Evolutionary conservation across 1,140 invertebrate species (phyloP).

Genomic region (Penaeus japonicus): DNA sequence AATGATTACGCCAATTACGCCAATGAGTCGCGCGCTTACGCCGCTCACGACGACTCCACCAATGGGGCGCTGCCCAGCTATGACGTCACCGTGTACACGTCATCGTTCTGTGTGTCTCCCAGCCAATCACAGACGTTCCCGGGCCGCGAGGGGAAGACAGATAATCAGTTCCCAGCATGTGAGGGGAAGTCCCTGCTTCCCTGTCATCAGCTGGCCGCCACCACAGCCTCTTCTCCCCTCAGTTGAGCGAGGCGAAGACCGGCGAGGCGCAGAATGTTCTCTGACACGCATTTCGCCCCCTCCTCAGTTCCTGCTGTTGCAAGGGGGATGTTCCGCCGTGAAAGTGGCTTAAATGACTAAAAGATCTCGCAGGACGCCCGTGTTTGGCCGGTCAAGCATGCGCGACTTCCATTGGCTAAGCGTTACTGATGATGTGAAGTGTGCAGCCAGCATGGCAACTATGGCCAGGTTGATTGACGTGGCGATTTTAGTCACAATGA

Average conservation of each 20-base stretch:
- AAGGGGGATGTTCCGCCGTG: no score
- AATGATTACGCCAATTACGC: slow-evolving; percentile 24
- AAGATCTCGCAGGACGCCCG: no score
- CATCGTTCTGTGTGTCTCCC: slow-evolving; percentile 36
- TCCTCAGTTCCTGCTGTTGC: no score
- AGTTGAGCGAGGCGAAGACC: not conserved
- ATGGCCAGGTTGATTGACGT: no score
- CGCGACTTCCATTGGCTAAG: no score
- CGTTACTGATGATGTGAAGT: no score
- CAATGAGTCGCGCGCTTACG: slow-evolving; percentile 2
- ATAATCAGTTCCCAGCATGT: slow-evolving; percentile 10
- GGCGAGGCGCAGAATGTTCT: not conserved
- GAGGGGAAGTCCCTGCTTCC: slow-evolving; percentile 3
- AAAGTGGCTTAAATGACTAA: no score
- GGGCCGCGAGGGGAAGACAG: slow-evolving; percentile 19
- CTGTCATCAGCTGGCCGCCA: not conserved
- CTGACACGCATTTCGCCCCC: no score
- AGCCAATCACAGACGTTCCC: slow-evolving; percentile 24
- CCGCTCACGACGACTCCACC: slow-evolving; percentile 1
- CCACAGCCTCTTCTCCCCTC: not conserved
- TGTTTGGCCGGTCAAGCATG: no score
- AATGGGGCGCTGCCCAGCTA: slow-evolving; percentile 25
- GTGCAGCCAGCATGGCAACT: no score
- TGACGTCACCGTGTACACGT: slow-evolving; percentile 48
- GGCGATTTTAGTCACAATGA: no score